Conservation (phyloP, 2,113 vertebrate species). For the Trematocara zebra region DNA sequence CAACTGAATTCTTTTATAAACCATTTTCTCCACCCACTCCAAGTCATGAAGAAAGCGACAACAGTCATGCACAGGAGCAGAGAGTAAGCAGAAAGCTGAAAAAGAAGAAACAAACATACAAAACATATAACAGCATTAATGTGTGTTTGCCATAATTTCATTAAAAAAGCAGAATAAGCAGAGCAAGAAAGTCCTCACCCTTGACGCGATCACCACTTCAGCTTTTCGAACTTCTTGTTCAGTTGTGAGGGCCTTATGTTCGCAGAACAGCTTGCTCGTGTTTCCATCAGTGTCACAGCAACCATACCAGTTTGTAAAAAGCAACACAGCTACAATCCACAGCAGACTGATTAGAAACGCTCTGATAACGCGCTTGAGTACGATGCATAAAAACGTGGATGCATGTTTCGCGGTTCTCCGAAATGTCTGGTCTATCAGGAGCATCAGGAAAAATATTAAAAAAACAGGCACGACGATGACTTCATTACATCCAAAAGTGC, state of each 20-base stretch:
- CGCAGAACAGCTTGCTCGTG: fast-evolving
- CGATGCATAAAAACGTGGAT: fast-evolving
- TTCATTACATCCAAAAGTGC: background rate
- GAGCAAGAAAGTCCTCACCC: too few species aligned
- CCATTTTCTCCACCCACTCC: background rate
- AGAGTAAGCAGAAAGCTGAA: background rate
- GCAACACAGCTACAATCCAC: background rate
- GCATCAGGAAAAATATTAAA: background rate
- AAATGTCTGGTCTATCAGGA: background rate
- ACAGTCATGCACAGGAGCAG: background rate
- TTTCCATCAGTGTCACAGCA: background rate
- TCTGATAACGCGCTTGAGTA: background rate
- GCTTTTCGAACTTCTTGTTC: too few species aligned
- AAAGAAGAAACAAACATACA: fast-evolving
- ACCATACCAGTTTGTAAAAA: background rate
- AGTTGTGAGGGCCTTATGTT: too few species aligned
- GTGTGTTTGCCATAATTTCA: too few species aligned
- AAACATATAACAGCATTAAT: background rate
- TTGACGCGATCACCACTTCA: too few species aligned
- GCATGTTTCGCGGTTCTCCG: background rate
- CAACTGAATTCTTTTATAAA: fast-evolving
- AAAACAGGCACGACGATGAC: background rate
- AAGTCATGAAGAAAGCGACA: fast-evolving
- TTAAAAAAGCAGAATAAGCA: too few species aligned
- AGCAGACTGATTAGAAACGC: background rate